phyloP scores from a whole-genome alignment of 2,888 invertebrate species.

The Agriotes lineatus region DNA sequence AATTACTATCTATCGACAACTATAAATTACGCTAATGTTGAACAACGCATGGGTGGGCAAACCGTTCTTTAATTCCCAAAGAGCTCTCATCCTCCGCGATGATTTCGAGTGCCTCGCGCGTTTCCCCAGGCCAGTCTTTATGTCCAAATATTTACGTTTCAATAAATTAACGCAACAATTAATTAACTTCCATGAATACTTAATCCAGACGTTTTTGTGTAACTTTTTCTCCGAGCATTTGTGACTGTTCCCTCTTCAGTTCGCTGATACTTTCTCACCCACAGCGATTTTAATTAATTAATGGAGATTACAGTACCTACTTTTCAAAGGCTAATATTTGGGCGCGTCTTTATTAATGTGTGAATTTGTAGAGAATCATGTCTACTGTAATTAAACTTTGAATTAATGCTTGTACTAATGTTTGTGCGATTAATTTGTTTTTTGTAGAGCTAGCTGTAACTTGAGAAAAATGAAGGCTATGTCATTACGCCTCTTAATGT shows the following conservation, averaged over 20 bases:
- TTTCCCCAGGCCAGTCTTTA: conserved; percentile 1
- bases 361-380: too few relatives aligned
- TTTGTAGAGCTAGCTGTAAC: too few relatives aligned
- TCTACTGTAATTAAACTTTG: too few relatives aligned
- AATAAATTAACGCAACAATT: conserved; percentile 15
- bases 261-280: not conserved
- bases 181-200: not conserved
- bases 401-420: too few relatives aligned
- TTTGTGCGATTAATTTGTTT: too few relatives aligned
- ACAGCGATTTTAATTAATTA: conserved; percentile 10
- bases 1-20: conserved; percentile 62
- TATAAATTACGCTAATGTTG: conserved; percentile 62
- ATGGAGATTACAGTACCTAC: not conserved
- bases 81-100: conserved; percentile 34
- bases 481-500: too few relatives aligned
- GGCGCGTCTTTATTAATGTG: conserved; percentile 9
- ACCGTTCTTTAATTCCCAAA: conserved; percentile 61
- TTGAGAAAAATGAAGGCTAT: too few relatives aligned
- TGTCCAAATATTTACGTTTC: conserved; percentile 18
- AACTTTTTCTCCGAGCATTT: not conserved
- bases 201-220: not conserved
- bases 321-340: conserved; percentile 7
- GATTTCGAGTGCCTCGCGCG: not conserved
- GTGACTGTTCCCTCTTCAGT: not conserved
- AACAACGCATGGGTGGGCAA: conserved; percentile 63